Evolutionary conservation across 2,797 vertebrate genomes (phyloP).

Genomic region (Hippopotamyrus pictus): DNA sequence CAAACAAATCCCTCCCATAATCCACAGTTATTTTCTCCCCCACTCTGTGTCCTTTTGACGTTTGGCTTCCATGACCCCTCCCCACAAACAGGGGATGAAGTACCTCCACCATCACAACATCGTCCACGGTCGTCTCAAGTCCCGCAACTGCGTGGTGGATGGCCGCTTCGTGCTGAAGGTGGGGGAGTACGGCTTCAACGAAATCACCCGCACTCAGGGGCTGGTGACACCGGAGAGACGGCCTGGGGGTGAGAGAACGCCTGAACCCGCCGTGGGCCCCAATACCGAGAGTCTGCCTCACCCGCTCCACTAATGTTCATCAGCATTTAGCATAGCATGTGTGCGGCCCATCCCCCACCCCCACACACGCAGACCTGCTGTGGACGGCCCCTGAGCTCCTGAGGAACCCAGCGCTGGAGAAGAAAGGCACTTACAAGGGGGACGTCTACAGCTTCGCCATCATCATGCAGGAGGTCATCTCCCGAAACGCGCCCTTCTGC

Average conservation of each 20-base stretch:
- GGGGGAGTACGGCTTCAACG: conserved; percentile 80
- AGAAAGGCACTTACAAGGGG: conserved; percentile 57
- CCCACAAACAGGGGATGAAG: conserved; percentile 70
- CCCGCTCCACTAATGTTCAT: background rate
- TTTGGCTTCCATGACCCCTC: background rate
- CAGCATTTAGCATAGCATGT: background rate
- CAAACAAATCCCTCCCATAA: background rate
- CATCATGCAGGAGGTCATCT: conserved; percentile 82
- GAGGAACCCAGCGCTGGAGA: conserved; percentile 51
- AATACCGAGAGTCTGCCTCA: background rate
- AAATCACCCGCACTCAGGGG: conserved; percentile 65
- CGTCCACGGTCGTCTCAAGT: conserved; percentile 82
- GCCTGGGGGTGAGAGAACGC: conserved; percentile 65
- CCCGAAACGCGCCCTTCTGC: conserved; percentile 76
- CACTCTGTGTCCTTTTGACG: background rate
- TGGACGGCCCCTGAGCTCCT: conserved; percentile 90
- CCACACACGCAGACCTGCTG: conserved; percentile 61
- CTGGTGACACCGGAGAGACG: conserved; percentile 39
- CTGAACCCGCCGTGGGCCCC: background rate
- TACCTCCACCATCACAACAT: conserved; percentile 78
- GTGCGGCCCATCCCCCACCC: background rate
- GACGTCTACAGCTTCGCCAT: conserved; percentile 83
- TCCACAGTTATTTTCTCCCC: background rate
- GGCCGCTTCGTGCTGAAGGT: conserved; percentile 90
- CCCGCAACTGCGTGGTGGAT: conserved; percentile 88